Evolutionary conservation across 2,888 invertebrate species (phyloP), one percentile per base, ranked within the genome.

Genomic region (Hoplodrina ambigua): DNA sequence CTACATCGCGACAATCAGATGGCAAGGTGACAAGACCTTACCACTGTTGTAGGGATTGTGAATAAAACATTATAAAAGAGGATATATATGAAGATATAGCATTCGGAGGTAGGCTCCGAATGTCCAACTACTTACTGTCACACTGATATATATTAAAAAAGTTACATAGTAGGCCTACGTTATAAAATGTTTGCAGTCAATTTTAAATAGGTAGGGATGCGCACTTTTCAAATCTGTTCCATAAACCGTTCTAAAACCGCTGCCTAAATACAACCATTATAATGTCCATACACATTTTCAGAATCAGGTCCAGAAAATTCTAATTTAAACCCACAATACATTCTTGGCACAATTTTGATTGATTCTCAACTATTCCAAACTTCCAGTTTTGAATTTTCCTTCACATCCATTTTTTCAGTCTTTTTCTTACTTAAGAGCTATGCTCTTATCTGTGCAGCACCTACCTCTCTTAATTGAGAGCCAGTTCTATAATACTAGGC

Each of bases 361-460:
- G 46, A 46, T 46, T 46, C 17, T 46, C 46, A 15, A 46, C 46
- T 4, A 46, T 46, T 46, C 46, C 17, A 17, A 44, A 46, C 46
- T 46, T 46, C 17, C 46, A 46, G 46, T 58, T 46, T 49, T 33
- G 20, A 59, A 4, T 49, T 58, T 65, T 50, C 17, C 46, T 46
- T 46, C 17, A 5, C 46, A 46, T 37, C 20, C 4, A 49, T n/a
- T 37, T 50, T 37, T 6, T 64, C 64, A 60, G 64, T 64, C 46
- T 64, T 63, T 63, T 30, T 6, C 61, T 60, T 64, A 46, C 17
- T 6, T n/a, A 46, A 60, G 64, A 64, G 61, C 64, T 46, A 33
- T 33, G 64, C 64, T 60, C 61, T 60, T 33, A 20, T 20, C 46
- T 49, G 60, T 64, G 64, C 46, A 64, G 61, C 61, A 49, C 64